A percentile compares a stretch with the other conserved stretches of the same genome.
These are phyloP conservation scores for Perizoma flavofasciatum DNA, from an alignment of 2,888 invertebrate species.

Conservation along the genomic window DNA sequence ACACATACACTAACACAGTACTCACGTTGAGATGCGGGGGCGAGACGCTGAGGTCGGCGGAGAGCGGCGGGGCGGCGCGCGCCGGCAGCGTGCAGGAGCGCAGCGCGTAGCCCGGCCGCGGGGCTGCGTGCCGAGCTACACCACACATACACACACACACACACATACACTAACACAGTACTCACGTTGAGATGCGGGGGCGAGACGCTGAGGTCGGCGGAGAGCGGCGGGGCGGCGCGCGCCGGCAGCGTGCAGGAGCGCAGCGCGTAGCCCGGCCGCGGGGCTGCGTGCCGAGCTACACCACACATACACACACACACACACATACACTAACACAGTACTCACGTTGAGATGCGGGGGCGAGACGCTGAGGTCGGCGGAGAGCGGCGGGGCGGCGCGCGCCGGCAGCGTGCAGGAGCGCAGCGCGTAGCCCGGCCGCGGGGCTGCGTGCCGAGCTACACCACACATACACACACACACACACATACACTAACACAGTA, in stretches of 20 bases:
- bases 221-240: conserved; percentile 57
- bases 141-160: conserved; percentile 35
- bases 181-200: conserved; percentile 58
- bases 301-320: conserved; percentile 35
- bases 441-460: conserved; percentile 85
- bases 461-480: conserved; percentile 35
- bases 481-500: conserved; percentile 24
- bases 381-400: conserved; percentile 57
- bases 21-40: conserved; percentile 58
- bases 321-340: conserved; percentile 24
- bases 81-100: conserved; percentile 90
- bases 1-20: conserved; percentile 24
- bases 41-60: conserved; percentile 49
- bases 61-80: conserved; percentile 57
- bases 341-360: conserved; percentile 58
- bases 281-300: conserved; percentile 85
- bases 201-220: conserved; percentile 49
- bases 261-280: conserved; percentile 90
- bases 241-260: conserved; percentile 90
- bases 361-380: conserved; percentile 49
- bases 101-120: conserved; percentile 90
- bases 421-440: conserved; percentile 90
- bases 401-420: conserved; percentile 90
- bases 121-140: conserved; percentile 85
- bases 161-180: conserved; percentile 24